Conservation (phyloP, 1,140 invertebrate genomes). For the Drosophila malerkotliana region DNA sequence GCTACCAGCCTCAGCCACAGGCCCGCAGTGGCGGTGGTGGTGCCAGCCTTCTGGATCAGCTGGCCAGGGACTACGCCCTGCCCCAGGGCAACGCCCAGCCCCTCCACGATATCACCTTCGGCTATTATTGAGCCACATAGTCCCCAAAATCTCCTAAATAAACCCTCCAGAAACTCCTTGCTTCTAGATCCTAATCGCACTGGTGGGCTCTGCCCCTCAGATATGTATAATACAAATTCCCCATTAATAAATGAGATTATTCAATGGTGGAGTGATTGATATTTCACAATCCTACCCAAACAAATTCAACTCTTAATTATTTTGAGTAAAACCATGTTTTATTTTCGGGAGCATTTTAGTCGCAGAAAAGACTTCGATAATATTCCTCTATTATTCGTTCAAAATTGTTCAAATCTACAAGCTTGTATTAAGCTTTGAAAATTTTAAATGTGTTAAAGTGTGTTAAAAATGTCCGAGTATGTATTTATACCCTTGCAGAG, state of each 20-base stretch:
- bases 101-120: constrained; percentile 92
- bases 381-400: no score
- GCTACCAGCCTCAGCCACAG: constrained; percentile 82
- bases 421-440: no score
- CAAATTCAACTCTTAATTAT: neutral
- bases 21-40: constrained; percentile 84
- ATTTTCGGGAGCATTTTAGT: neutral
- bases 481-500: no score
- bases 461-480: no score
- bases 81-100: constrained; percentile 88
- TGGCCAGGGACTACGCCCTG: constrained; percentile 91
- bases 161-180: constrained; percentile 42
- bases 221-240: constrained; percentile 45
- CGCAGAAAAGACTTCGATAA: no score
- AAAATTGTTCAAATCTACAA: no score
- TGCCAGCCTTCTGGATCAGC: constrained; percentile 90
- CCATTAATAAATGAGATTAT: constrained; percentile 24
- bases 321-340: neutral
- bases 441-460: no score
- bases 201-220: constrained; percentile 17
- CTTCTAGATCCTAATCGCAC: constrained; percentile 43
- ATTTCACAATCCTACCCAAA: neutral
- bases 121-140: constrained; percentile 86
- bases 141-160: constrained; percentile 3
- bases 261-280: neutral